Evolutionary conservation across 2,797 vertebrate species (phyloP), one percentile per base, ranked within the genome.

Genomic region (Lophura swinhoii): DNA sequence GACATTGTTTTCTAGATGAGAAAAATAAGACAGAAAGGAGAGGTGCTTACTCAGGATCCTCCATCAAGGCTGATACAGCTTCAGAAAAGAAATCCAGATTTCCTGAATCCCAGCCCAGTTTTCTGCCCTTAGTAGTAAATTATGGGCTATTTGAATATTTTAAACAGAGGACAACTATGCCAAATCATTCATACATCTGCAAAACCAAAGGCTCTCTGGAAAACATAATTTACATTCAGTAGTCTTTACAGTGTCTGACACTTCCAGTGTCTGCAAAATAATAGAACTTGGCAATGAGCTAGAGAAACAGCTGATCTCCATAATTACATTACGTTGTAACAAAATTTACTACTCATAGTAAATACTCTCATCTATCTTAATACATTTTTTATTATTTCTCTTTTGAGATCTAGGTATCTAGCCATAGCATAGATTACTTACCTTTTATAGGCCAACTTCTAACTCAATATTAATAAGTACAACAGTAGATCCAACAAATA

Each of bases 81-180:
- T 77, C 90, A 58, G 75, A 93, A 96, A 83, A 63, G 28, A 80
- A 94, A 85, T 55, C 37, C 16, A 63, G 33, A 62, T 83, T 88
- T 94, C 94, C 88, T 91, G 84, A 94, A 79, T 69, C 9, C 21
- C 72, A 69, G 69, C 49, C 74, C 58, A 74, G 29, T 53, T 60
- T 89, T 88, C 33, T 78, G 20, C 82, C 43, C 16, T 55, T 44
- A 91, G 24, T 16, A 74, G 29, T 74, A 77, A 83, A 49, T 56
- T 5, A n/a, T 1, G 51, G n/a, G 7, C 10, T 66, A 39, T 24
- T 1, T 63, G 29, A 7, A 20, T 66, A 43, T 20, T 28, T 79
- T 71, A 88, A 49, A 29, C 18, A 69, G 68, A 87, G 29, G 33
- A 88, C 26, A 94, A 29, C 14, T 82, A 84, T 5, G 53, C 55